Percentiles rank a stretch among this genome's conserved stretches.
Evolutionary conservation across 2,797 vertebrate genomes (phyloP).

Genomic region (Antrozous pallidus): DNA sequence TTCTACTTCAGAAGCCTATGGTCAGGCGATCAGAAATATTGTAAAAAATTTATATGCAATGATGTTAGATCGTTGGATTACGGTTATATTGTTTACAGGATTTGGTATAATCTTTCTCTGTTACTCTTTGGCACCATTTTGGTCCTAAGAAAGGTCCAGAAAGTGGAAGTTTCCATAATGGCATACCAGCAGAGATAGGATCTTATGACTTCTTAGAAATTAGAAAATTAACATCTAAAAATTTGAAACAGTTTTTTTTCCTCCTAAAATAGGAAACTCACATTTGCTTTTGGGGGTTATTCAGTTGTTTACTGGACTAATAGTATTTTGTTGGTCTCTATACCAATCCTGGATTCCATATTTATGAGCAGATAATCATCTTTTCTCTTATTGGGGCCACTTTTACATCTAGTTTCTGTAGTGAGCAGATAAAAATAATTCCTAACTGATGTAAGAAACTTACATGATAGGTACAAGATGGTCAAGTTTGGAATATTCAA

Average conservation of each 20-base stretch:
- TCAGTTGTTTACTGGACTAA: neutral
- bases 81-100: neutral
- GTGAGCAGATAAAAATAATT: slow-evolving; percentile 57
- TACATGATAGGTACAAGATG: slow-evolving; percentile 25
- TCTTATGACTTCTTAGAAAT: neutral
- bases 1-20: neutral
- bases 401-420: slow-evolving; percentile 51
- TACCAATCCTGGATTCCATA: neutral
- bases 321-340: neutral
- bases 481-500: slow-evolving; percentile 41
- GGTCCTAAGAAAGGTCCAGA: neutral
- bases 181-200: neutral
- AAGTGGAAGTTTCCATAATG: neutral
- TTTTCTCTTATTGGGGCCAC: neutral
- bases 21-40: neutral
- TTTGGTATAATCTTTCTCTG: neutral
- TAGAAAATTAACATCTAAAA: slow-evolving; percentile 31
- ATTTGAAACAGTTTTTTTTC: neutral
- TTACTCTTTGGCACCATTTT: neutral
- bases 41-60: neutral
- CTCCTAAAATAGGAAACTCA: neutral
- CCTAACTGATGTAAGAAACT: slow-evolving; percentile 35
- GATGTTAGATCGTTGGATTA: neutral
- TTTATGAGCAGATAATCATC: slow-evolving; percentile 21
- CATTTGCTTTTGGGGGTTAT: neutral